phyloP scores from a whole-genome alignment of 2,797 vertebrate genomes.

The Micrastur ruficollis region DNA sequence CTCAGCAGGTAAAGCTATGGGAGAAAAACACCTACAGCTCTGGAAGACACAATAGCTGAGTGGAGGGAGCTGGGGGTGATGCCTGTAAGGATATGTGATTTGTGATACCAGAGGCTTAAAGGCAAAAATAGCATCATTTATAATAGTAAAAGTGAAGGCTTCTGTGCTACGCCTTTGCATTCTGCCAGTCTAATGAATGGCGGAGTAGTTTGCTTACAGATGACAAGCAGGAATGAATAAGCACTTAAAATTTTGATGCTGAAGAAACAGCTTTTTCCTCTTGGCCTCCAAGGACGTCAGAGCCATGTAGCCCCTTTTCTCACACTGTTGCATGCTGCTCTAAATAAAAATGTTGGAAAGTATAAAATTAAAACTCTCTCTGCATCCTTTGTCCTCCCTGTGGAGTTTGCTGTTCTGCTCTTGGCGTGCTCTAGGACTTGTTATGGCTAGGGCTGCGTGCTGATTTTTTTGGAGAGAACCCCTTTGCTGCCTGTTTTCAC shows the following conservation, averaged over 20 bases:
- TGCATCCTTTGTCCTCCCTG: background rate
- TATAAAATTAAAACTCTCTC: background rate
- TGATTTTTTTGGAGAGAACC: background rate
- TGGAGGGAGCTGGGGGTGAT: background rate
- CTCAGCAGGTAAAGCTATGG: background rate
- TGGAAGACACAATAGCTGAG: conserved; percentile 1
- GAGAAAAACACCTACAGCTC: conserved; percentile 18
- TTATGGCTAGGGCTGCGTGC: background rate
- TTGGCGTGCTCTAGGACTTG: background rate
- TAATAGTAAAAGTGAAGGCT: conserved; percentile 20
- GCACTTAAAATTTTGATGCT: background rate
- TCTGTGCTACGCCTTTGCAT: background rate
- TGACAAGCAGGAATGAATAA: conserved; percentile 32
- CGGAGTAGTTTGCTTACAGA: conserved; percentile 42
- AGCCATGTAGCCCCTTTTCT: background rate
- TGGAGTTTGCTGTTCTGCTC: background rate
- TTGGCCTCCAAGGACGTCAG: background rate
- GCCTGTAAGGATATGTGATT: background rate
- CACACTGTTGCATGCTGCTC: accelerated
- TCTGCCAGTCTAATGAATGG: conserved; percentile 31
- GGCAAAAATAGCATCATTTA: conserved; percentile 40
- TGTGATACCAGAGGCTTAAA: background rate
- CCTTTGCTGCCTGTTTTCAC: background rate
- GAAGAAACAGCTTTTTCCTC: background rate
- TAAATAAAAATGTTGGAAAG: background rate